phyloP scores from a whole-genome alignment of 2,888 invertebrate species.

The Apotomis turbidana region DNA sequence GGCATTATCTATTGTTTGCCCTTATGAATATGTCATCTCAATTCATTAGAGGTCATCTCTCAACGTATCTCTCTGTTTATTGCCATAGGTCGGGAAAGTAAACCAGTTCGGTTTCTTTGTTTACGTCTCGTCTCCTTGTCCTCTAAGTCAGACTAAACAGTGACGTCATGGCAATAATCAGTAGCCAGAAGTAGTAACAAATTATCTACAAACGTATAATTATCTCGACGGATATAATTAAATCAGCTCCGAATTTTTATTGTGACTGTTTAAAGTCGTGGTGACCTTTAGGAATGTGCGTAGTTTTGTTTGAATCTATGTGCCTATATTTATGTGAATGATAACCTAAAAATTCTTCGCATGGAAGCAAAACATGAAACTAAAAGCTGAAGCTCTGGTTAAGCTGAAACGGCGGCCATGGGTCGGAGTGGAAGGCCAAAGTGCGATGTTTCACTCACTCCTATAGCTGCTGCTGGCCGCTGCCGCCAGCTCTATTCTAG shows the following conservation, averaged over 20 bases:
- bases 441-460: too few relatives aligned
- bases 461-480: too few relatives aligned
- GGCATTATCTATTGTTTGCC: neutral
- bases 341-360: conserved; percentile 1
- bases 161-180: conserved; percentile 54
- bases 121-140: conserved; percentile 42
- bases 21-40: conserved; percentile 18
- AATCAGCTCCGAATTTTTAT: conserved; percentile 46
- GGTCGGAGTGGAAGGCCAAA: too few relatives aligned
- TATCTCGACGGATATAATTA: conserved; percentile 54
- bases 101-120: conserved; percentile 39
- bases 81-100: conserved; percentile 41
- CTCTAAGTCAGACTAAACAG: conserved; percentile 62
- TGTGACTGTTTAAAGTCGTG: conserved; percentile 21
- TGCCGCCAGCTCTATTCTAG: too few relatives aligned
- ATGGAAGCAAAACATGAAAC: neutral
- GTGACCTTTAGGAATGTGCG: conserved; percentile 28
- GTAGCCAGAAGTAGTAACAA: conserved; percentile 52
- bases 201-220: conserved; percentile 50
- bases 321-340: neutral
- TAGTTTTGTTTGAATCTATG: conserved; percentile 27
- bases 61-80: conserved; percentile 37
- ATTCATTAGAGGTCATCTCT: conserved; percentile 30
- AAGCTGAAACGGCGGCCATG: too few relatives aligned
- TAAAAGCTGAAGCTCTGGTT: neutral